Conservation (phyloP, 2,797 vertebrate species). For the Cuculus canorus region DNA sequence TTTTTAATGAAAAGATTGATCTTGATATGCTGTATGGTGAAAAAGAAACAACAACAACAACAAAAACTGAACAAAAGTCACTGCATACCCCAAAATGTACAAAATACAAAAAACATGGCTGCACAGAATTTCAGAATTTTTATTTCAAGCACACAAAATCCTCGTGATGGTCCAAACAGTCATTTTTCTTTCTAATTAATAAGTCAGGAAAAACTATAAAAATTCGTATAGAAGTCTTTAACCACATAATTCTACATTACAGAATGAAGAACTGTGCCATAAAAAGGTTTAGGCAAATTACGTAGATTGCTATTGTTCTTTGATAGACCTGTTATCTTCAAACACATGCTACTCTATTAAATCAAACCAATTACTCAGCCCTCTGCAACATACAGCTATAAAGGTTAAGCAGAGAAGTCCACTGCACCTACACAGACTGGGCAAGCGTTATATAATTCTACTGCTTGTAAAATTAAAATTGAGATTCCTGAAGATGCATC, state of each 20-base stretch:
- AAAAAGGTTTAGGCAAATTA: not conserved
- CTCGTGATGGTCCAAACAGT: not conserved
- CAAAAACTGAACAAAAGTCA: not conserved
- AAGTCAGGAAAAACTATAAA: not conserved
- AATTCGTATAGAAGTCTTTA: not conserved
- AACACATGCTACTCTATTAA: not conserved
- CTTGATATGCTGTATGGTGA: not conserved
- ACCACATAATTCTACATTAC: not conserved
- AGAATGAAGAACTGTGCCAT: not conserved
- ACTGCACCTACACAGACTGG: not conserved
- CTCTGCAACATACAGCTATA: not conserved
- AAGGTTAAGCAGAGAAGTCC: not conserved
- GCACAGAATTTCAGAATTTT: not conserved
- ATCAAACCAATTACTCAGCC: not conserved
- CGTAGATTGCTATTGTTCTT: not conserved
- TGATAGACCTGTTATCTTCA: not conserved
- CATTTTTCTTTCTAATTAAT: not conserved
- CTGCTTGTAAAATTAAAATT: not conserved
- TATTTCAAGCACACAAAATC: not conserved
- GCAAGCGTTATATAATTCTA: not conserved
- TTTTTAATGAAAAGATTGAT: not conserved
- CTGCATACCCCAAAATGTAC: not conserved
- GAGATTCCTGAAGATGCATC: not conserved
- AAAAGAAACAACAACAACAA: not conserved
- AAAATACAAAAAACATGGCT: not conserved